Percentiles rank a stretch among this genome's conserved stretches.
Evolutionary conservation across 2,888 invertebrate genomes (phyloP).

Genomic region (Andrena praecox): DNA sequence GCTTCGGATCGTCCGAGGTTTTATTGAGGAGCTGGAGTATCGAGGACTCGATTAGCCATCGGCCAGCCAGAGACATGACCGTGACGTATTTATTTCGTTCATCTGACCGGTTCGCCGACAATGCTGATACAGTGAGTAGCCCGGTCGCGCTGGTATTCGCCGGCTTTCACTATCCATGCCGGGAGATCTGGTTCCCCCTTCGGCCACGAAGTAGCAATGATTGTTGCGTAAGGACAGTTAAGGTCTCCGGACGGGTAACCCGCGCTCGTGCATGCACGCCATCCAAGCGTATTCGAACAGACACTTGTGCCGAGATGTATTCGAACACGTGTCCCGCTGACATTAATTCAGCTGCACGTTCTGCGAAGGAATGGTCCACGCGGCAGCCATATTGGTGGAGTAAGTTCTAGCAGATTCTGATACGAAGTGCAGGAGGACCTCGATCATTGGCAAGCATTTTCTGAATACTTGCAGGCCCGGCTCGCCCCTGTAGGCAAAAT

Average conservation of each 20-base stretch:
- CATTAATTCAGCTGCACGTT: not conserved
- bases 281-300: not conserved
- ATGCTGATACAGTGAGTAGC: conserved; percentile 36
- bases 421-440: no score
- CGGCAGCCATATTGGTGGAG: no score
- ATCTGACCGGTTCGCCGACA: conserved; percentile 54
- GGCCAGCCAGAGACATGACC: conserved; percentile 43
- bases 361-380: not conserved
- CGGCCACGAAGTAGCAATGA: conserved; percentile 62
- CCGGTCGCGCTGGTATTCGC: conserved; percentile 63
- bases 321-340: not conserved
- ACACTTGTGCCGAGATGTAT: not conserved
- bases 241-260: conserved; percentile 45
- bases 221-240: conserved; percentile 75
- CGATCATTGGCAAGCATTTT: no score
- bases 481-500: no score
- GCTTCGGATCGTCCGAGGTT: not conserved
- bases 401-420: no score
- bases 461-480: no score
- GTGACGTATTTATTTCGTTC: conserved; percentile 59
- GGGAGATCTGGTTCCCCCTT: conserved; percentile 79
- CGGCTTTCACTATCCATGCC: conserved; percentile 81
- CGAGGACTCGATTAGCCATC: conserved; percentile 9
- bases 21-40: not conserved
- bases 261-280: conserved; percentile 15